A percentile compares a stretch with the other conserved stretches of the same genome.
phyloP scores from a whole-genome alignment of 2,113 vertebrate species.

The Pyrgilauda ruficollis region DNA sequence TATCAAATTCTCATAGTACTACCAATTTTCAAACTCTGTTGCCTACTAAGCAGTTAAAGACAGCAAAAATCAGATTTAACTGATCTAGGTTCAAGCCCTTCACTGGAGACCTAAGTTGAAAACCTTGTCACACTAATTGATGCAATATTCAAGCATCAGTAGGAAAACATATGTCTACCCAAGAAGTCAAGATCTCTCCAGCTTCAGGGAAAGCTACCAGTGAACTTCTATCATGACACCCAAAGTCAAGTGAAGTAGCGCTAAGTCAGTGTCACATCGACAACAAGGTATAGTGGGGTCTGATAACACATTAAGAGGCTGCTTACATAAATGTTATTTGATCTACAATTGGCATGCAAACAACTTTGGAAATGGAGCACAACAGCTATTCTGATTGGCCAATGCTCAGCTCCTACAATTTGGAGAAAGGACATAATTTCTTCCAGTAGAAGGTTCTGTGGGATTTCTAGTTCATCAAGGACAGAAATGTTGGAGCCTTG shows the following conservation, averaged over 20 bases:
- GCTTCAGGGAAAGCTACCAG: background rate
- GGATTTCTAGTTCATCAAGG: background rate
- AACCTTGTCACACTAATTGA: background rate
- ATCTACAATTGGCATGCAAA: background rate
- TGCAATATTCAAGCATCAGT: background rate
- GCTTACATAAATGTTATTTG: background rate
- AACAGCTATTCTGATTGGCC: background rate
- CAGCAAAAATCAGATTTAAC: background rate
- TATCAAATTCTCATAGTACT: background rate
- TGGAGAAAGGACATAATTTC: background rate
- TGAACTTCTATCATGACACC: background rate
- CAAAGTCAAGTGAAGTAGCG: background rate
- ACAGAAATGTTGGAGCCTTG: background rate
- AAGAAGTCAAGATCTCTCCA: background rate
- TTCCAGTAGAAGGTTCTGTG: background rate
- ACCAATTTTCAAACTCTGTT: background rate
- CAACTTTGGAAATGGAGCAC: background rate
- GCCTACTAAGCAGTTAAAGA: background rate
- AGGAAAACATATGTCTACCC: background rate
- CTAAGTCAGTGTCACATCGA: background rate
- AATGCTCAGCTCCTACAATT: background rate
- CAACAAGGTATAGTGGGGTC: background rate
- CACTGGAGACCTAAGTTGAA: background rate
- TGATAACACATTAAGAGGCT: background rate
- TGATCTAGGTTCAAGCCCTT: background rate